These are phyloP conservation scores for Anthonomus grandis DNA, from an alignment of 1,140 invertebrate species.

Conservation along the genomic window DNA sequence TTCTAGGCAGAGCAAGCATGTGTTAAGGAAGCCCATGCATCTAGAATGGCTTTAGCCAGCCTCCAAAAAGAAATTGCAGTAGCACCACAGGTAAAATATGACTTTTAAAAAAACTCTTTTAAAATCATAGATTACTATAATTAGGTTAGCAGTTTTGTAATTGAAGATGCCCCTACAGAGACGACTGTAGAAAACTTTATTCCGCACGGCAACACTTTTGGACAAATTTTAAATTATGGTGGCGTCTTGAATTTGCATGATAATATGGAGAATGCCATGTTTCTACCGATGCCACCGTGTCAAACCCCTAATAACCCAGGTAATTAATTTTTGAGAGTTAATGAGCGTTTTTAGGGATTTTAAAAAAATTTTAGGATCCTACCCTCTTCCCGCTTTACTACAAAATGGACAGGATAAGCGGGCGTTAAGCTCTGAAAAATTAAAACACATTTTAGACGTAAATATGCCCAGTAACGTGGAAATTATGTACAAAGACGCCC, in stretches of 20 bases:
- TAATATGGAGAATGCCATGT: slow-evolving; percentile 13
- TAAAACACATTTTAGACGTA: slow-evolving; percentile 37
- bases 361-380: too few relatives aligned
- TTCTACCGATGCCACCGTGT: slow-evolving; percentile 5
- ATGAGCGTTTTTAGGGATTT: too few relatives aligned
- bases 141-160: slow-evolving; percentile 36
- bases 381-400: slow-evolving; percentile 1
- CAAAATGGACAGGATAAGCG: slow-evolving; percentile 9
- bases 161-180: slow-evolving; percentile 43
- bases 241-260: not conserved
- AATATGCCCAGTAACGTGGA: slow-evolving; percentile 36
- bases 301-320: slow-evolving; percentile 8
- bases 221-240: slow-evolving; percentile 19
- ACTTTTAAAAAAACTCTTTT: slow-evolving; percentile 1
- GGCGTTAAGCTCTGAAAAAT: slow-evolving; percentile 34
- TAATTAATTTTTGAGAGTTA: too few relatives aligned
- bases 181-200: slow-evolving; percentile 45
- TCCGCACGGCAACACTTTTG: slow-evolving; percentile 31
- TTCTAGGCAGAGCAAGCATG: slow-evolving; percentile 44
- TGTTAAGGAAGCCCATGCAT: slow-evolving; percentile 42
- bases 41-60: slow-evolving; percentile 40
- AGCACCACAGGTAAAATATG: slow-evolving; percentile 31
- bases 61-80: slow-evolving; percentile 41
- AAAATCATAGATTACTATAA: not conserved
- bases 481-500: slow-evolving; percentile 43